Evolutionary conservation across 1,140 invertebrate species (phyloP).

Genomic region (Drosophila tsacasi): DNA sequence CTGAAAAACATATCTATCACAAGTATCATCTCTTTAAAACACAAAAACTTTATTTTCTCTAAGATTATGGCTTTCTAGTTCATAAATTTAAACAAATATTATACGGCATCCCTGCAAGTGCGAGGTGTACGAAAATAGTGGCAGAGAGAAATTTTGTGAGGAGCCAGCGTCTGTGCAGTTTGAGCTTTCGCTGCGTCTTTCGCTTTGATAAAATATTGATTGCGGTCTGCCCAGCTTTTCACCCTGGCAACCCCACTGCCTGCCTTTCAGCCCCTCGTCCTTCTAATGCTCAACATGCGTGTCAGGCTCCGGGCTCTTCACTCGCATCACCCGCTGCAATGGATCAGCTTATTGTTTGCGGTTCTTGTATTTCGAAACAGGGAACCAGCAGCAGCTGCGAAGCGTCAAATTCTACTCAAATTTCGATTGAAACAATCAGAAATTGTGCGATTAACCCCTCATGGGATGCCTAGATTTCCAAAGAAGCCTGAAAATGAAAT

Average conservation of each 20-base stretch:
- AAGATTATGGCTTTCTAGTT: neutral
- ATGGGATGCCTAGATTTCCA: neutral
- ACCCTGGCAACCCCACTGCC: neutral
- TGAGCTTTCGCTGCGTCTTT: constrained; percentile 45
- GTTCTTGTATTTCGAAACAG: constrained; percentile 42
- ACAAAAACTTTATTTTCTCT: neutral
- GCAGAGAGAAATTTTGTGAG: constrained; percentile 40
- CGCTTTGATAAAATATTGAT: constrained; percentile 81
- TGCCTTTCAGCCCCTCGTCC: neutral
- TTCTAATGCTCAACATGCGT: constrained; percentile 72
- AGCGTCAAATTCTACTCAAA: constrained; percentile 50
- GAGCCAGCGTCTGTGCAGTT: constrained; percentile 41
- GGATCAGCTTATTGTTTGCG: constrained; percentile 65
- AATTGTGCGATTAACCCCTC: constrained; percentile 51
- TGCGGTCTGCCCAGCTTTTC: constrained; percentile 57
- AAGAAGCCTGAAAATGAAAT: neutral
- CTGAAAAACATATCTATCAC: neutral
- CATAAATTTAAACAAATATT: constrained; percentile 1
- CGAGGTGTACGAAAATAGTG: constrained; percentile 15
- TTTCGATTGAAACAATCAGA: constrained; percentile 56
- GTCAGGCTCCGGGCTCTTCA: constrained; percentile 39
- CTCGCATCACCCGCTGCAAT: constrained; percentile 12
- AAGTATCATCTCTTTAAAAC: neutral
- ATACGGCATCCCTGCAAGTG: neutral
- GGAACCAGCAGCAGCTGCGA: constrained; percentile 34